These are phyloP conservation scores for Marmota flaviventris DNA, from an alignment of 2,113 vertebrate genomes.

Conservation along the genomic window DNA sequence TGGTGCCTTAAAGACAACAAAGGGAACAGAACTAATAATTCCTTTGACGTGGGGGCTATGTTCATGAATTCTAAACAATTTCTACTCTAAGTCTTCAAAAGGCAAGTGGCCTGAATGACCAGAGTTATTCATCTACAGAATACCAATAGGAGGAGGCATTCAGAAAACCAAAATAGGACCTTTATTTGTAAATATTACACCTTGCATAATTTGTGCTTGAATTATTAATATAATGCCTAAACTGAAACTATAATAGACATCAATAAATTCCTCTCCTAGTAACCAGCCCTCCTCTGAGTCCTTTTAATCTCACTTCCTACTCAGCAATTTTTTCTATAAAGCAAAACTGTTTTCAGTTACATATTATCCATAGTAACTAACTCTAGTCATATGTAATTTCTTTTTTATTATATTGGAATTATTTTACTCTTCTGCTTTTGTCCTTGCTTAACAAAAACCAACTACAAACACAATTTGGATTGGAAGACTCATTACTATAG, in stretches of 20 bases:
- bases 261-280: background rate
- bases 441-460: conserved; percentile 33
- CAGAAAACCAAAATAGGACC: background rate
- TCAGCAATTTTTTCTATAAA: background rate
- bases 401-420: background rate
- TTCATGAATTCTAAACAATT: conserved; percentile 21
- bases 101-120: background rate
- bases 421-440: background rate
- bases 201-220: background rate
- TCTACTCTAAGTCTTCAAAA: background rate
- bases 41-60: background rate
- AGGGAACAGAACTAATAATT: background rate
- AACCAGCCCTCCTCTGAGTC: background rate
- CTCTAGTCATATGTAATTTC: background rate
- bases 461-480: background rate
- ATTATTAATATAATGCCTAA: background rate
- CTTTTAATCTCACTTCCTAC: background rate
- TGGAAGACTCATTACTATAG: background rate
- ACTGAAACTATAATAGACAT: background rate
- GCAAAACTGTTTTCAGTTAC: background rate
- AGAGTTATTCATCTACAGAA: background rate
- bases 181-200: background rate
- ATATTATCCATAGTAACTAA: background rate
- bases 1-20: background rate
- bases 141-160: background rate